Evolutionary conservation across 2,797 vertebrate species (phyloP), one percentile per base, ranked within the genome.

Genomic region (Falco concolor): DNA sequence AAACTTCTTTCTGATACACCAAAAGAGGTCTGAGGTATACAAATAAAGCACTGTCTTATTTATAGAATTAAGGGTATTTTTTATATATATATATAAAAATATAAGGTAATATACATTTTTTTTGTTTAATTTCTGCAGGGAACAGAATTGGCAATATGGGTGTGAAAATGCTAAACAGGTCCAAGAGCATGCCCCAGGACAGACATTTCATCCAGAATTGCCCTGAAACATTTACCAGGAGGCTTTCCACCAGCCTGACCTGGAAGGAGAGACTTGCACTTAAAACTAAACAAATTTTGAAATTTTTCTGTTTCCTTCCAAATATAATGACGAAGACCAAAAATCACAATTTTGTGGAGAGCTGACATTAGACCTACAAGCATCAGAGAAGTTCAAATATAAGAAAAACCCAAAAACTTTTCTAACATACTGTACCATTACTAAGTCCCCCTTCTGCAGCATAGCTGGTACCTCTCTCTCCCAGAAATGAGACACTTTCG

Each of bases 401-500:
- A 50, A 75, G 22, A 50, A 65, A 53, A 49, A 49, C 30, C 8
- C 44, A 27, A 70, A 32, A 60, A 7, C 13, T n/a, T 19, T 57
- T 47, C 52, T 45, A 34, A 59, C 1, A 1, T 13, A 15, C 9
- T 24, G 47, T 13, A 15, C 9, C 24, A 42, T 16, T 28, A 17
- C 8, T 13, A 36, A 27, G 27, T 10, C 4, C 30, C 7, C 5
- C 28, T 34, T 34, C 25, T n/a, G 60, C 5, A 4, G 16, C 1
- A 1, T 12, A 36, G 53, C 47, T 7, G n/a, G 32, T 10, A 20
- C 32, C n/a, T 1, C 6, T 13, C 45, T 44, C 25, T 27, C 36
- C 32, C 38, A 28, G n/a, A 19, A 19, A 53, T 1, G 1, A 0
- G 22, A 19, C 49, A 9, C 20, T 16, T 47, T 32, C 2, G 0